Base-by-base conservation (phyloP, 1,140 invertebrate genomes). In the Listronotus bonariensis region DNA sequence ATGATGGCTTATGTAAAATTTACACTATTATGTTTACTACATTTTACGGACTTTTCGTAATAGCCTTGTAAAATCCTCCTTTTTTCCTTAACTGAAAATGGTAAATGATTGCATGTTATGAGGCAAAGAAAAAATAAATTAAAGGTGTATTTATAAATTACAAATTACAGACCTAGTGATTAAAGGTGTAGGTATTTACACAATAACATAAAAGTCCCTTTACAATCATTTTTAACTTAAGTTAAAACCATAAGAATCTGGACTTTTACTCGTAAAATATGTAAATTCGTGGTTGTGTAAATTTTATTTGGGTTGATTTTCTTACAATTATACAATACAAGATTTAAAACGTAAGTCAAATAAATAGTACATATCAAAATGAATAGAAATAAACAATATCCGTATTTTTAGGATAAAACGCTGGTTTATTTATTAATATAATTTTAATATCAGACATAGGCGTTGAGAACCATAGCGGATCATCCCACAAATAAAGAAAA, bases 21-120 rank as follows among this genome's bases (percentile, higher is more conserved):
- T 75, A 75, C 70, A 72, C 72, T 75, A 75, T 71, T 26, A 68
- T 71, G 58, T 72, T 68, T 68, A 70, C 73, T 73, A 75, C 65
- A 68, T 63, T 71, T 68, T 74, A 67, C 67, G 68, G 67, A 57
- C 68, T 64, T 64, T 65, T 66, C 65, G 61, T 69, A 57, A 58
- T 68, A 62, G 68, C 46, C 20, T 52, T 54, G 12, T 51, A 65
- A 65, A 57, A 57, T 61, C 51, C 65, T 55, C 53, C 36, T 57
- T 48, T 62, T 17, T 26, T 26, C n/a, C n/a, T 43, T 49, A 55
- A 42, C 42, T 17, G 32, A 66, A 41, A 61, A 70, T 58, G 45
- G 70, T 72, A 69, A 67, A 71, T 68, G 70, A 66, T 72, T 69
- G 68, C 68, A 67, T 69, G 55, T 68, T 68, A 74, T 71, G 68